Evolutionary conservation across 2,888 invertebrate genomes (phyloP).

Genomic region (Tetragonisca angustula): DNA sequence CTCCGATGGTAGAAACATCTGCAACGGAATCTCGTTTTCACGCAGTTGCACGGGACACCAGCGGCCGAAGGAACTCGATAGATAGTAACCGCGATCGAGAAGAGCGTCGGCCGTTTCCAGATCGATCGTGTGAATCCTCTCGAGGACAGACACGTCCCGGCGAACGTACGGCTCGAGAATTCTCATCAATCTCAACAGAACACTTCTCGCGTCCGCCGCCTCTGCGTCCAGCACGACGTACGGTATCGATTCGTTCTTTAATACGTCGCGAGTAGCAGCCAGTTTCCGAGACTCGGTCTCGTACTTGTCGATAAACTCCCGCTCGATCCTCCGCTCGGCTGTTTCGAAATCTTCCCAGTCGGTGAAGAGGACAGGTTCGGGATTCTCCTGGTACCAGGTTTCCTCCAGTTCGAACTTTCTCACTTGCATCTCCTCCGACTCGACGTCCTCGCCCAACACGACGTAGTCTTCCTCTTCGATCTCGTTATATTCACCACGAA

Average conservation of each 20-base stretch:
- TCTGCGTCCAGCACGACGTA: conserved; percentile 84
- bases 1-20: conserved; percentile 85
- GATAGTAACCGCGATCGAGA: conserved; percentile 86
- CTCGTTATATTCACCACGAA: neutral
- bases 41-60: conserved; percentile 88
- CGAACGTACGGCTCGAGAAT: conserved; percentile 81
- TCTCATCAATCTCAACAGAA: conserved; percentile 75
- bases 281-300: conserved; percentile 84
- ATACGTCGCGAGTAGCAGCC: conserved; percentile 81
- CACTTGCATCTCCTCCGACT: conserved; percentile 82
- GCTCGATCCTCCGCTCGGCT: conserved; percentile 82
- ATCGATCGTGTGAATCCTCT: conserved; percentile 86
- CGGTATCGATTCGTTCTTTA: conserved; percentile 84
- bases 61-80: conserved; percentile 87
- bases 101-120: conserved; percentile 86
- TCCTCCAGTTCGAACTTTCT: conserved; percentile 79
- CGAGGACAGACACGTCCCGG: conserved; percentile 85
- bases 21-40: conserved; percentile 84
- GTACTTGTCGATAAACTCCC: conserved; percentile 84
- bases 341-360: conserved; percentile 85
- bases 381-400: conserved; percentile 37
- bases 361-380: conserved; percentile 84
- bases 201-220: conserved; percentile 77
- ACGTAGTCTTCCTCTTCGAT: conserved; percentile 7
- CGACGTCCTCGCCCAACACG: neutral